Percentiles rank a stretch among this genome's conserved stretches.
These are phyloP conservation scores for Avahi laniger DNA, from an alignment of 2,797 vertebrate species.

Conservation along the genomic window DNA sequence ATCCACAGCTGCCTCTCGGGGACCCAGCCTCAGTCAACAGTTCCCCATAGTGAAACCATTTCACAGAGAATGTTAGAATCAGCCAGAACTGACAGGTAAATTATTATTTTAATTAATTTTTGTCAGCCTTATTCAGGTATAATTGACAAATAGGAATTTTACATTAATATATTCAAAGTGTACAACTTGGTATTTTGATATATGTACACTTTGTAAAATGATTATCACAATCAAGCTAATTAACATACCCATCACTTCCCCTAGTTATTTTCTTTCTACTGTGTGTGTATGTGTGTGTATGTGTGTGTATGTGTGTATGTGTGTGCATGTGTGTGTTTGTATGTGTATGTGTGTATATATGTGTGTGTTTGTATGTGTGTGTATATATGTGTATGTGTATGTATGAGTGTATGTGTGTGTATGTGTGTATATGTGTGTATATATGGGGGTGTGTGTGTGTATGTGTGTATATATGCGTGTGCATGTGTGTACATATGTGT, in stretches of 20 bases:
- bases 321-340: no score
- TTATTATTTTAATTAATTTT: neutral
- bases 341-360: no score
- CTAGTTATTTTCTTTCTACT: neutral
- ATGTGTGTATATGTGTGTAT: neutral
- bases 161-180: neutral
- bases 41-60: neutral
- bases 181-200: neutral
- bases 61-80: neutral
- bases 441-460: accelerated
- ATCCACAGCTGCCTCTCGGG: neutral
- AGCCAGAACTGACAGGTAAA: neutral
- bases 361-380: neutral
- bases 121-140: neutral
- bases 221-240: neutral
- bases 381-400: no score
- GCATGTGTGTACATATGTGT: accelerated
- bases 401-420: accelerated
- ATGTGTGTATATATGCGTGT: neutral
- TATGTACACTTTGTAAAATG: neutral
- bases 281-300: neutral
- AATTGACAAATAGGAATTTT: neutral
- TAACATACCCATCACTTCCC: neutral
- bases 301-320: no score
- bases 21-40: neutral